These are phyloP conservation scores for Odontamblyopus lacepedii DNA, from an alignment of 2,797 vertebrate species.

Conservation along the genomic window DNA sequence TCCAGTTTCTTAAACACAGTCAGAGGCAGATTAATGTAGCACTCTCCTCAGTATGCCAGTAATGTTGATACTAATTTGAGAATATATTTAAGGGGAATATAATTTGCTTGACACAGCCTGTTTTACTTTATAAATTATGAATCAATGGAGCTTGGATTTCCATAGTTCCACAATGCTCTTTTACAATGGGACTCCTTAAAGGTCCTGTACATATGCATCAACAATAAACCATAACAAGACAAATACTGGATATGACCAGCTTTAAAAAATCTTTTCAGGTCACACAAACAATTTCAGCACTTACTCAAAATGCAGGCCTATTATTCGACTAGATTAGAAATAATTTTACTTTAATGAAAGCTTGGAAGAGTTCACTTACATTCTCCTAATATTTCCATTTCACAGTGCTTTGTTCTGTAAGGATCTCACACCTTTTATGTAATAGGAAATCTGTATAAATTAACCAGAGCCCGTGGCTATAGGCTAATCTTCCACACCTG, in stretches of 20 bases:
- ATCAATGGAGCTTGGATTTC: neutral
- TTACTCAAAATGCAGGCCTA: neutral
- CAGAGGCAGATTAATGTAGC: neutral
- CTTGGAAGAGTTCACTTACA: neutral
- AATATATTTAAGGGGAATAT: neutral
- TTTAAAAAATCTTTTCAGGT: neutral
- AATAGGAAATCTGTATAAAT: neutral
- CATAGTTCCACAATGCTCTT: neutral
- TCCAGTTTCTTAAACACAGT: conserved; percentile 35
- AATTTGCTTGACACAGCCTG: conserved; percentile 17
- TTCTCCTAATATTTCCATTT: neutral
- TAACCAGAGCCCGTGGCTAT: too few species aligned
- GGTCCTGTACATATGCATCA: too few species aligned
- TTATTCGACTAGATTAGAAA: neutral
- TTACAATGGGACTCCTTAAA: too few species aligned
- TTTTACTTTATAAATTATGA: neutral
- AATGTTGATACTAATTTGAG: neutral
- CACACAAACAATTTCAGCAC: neutral
- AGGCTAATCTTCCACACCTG: too few species aligned
- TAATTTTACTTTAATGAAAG: neutral
- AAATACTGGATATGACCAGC: too few species aligned
- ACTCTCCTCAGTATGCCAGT: neutral
- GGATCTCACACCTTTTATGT: neutral
- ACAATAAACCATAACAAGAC: too few species aligned
- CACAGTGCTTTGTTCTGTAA: neutral